Evolutionary conservation across 2,113 vertebrate species (phyloP), one percentile per base, ranked within the genome.

Genomic region (Apus apus): DNA sequence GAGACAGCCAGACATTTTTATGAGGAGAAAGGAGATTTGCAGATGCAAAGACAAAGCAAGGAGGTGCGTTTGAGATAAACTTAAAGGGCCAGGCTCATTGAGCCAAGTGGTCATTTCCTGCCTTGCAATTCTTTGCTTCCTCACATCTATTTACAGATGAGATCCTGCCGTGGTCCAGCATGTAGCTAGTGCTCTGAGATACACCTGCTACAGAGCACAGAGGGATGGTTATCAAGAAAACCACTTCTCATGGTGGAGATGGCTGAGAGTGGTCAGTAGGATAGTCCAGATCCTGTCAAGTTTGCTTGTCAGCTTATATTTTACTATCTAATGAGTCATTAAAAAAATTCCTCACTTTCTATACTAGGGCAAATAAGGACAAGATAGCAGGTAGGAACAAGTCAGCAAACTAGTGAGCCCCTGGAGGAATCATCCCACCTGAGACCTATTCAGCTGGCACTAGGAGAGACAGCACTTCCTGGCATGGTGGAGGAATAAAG

Each of bases 31-130:
- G 78, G 90, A 94, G 94, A 96, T 97, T 96, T 97, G 94, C 93
- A 96, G 96, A 88, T 90, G 73, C 64, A 36, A 80, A 93, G 95
- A 97, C 96, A 97, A 97, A 96, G 93, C 94, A 89, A 94, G 95
- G 93, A 96, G 93, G 93, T 74, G 65, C 11, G 0, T 79, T 89
- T 4, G 21, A 95, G 96, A 97, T 96, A 97, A 96, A 95, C 84
- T 76, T 81, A 85, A 96, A 95, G 94, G 84, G 77, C 93, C 94
- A 78, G 80, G 36, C 93, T 97, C 93, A 53, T 95, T 95, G 94
- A 91, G 46, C 83, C 90, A 97, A 97, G 97, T 97, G 96, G 96
- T 76, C 15, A 5, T 94, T 97, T 97, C 97, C 97, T 95, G 96
- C 45, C 75, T 84, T 8, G 2, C n/a, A 72, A 13, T 92, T 94